These are phyloP conservation scores for Phengaris alcon DNA, from an alignment of 2,888 invertebrate genomes.

Conservation along the genomic window DNA sequence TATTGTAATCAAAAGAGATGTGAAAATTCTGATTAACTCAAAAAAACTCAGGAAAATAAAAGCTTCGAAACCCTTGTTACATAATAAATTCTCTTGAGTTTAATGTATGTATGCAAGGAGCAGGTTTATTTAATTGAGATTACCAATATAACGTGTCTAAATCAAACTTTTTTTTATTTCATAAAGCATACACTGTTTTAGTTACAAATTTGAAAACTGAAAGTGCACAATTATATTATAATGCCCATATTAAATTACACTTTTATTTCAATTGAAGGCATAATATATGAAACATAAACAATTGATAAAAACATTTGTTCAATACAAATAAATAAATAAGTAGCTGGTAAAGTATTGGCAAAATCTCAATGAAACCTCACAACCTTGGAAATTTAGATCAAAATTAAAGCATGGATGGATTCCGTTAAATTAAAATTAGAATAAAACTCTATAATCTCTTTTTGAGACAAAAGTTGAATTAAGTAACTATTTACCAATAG, in stretches of 20 bases:
- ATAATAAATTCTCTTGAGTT: neutral
- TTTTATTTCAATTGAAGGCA: neutral
- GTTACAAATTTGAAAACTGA: neutral
- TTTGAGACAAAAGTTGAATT: neutral
- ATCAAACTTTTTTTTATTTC: neutral
- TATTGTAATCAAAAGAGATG: neutral
- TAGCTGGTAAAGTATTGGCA: constrained; percentile 29
- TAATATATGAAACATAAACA: constrained; percentile 5
- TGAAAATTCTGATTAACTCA: neutral
- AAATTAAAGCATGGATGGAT: constrained; percentile 5
- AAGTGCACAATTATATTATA: neutral
- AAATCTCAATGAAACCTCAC: neutral
- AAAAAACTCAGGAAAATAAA: constrained; percentile 2
- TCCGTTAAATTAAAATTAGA: neutral
- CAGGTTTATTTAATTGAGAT: neutral
- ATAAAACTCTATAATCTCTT: neutral
- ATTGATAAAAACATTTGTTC: constrained; percentile 19
- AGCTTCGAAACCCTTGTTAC: neutral
- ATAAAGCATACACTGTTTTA: neutral
- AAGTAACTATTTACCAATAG: neutral
- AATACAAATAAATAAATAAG: constrained; percentile 28
- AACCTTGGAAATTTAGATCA: constrained; percentile 17
- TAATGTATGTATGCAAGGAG: neutral
- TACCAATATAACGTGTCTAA: neutral
- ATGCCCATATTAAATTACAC: constrained; percentile 10